phyloP scores from a whole-genome alignment of 2,888 invertebrate species.

The Crepidodera aurea region DNA sequence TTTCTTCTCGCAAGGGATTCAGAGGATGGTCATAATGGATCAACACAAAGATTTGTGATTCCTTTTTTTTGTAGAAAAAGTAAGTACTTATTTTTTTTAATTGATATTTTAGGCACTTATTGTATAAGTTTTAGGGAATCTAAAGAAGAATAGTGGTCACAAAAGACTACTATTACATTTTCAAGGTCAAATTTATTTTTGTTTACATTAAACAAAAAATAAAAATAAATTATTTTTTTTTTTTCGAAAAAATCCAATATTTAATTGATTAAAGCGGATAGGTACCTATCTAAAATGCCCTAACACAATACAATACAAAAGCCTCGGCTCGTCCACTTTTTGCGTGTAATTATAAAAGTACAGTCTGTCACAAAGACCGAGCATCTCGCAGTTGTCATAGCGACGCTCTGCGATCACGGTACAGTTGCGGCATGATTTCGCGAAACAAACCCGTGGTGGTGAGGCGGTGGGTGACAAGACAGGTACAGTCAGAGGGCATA shows the following conservation, averaged over 20 bases:
- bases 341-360: conserved; percentile 62
- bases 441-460: conserved; percentile 54
- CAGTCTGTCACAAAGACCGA: conserved; percentile 59
- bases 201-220: background rate
- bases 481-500: conserved; percentile 59
- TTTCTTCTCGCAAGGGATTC: too few species aligned
- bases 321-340: conserved; percentile 56
- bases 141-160: too few species aligned
- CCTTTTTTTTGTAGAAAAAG: too few species aligned
- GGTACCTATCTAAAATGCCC: conserved; percentile 2
- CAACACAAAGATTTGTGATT: too few species aligned
- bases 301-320: conserved; percentile 24
- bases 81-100: too few species aligned
- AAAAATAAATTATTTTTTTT: background rate
- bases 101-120: too few species aligned
- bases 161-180: too few species aligned
- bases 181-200: too few species aligned
- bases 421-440: conserved; percentile 59
- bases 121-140: too few species aligned
- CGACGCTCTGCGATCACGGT: conserved; percentile 59
- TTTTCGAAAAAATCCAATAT: background rate
- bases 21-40: too few species aligned
- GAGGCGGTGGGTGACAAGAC: conserved; percentile 56
- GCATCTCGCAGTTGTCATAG: conserved; percentile 60
- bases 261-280: background rate